These are phyloP conservation scores for Chelon auratus DNA, from an alignment of 2,797 vertebrate species.

Conservation along the genomic window DNA sequence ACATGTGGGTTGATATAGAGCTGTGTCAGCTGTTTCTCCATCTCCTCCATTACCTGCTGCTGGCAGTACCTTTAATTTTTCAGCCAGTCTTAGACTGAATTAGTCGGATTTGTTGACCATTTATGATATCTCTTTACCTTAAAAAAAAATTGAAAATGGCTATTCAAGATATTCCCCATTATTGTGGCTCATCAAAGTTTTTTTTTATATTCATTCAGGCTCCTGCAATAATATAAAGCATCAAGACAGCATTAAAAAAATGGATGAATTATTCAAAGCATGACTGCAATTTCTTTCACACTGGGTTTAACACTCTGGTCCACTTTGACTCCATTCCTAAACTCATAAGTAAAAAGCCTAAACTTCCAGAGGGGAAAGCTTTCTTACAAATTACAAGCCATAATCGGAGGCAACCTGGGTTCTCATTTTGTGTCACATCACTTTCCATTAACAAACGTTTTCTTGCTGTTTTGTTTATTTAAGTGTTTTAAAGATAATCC, in stretches of 20 bases:
- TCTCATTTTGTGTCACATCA: constrained; percentile 51
- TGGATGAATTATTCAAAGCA: neutral
- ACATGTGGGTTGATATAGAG: no score
- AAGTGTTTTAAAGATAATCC: constrained; percentile 33
- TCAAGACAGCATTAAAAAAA: constrained; percentile 2
- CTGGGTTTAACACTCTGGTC: neutral
- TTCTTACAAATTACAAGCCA: constrained; percentile 9
- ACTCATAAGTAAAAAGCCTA: constrained; percentile 2
- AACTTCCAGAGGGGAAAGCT: neutral
- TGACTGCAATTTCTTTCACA: neutral
- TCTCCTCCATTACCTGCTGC: neutral
- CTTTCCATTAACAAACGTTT: constrained; percentile 52
- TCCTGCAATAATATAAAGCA: constrained; percentile 16
- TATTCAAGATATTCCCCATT: neutral
- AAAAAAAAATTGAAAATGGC: neutral
- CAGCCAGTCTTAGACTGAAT: no score
- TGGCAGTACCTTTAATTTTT: neutral
- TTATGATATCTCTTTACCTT: neutral
- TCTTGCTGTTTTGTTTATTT: constrained; percentile 49
- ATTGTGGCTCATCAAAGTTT: constrained; percentile 7
- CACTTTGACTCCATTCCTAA: constrained; percentile 9
- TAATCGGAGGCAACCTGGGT: constrained; percentile 36
- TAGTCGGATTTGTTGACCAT: neutral
- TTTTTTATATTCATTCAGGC: constrained; percentile 5
- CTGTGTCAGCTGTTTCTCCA: no score